Base-by-base conservation (phyloP, 2,797 vertebrate species). In the Coregonus ussuriensis region DNA sequence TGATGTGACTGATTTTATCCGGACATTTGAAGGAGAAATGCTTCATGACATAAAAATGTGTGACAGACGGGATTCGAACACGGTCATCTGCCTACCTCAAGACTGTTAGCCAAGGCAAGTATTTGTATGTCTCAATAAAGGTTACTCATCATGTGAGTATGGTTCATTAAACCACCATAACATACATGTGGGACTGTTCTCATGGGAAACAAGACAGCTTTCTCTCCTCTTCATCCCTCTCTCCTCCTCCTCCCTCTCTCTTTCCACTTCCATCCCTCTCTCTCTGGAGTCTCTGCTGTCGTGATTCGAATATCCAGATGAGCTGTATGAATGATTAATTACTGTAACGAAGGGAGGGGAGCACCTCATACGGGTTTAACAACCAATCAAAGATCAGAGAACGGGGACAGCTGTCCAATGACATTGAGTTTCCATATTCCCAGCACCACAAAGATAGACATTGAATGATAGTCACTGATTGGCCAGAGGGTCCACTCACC, bases 301-400 rank as follows among this genome's bases (percentile, higher is more conserved):
- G n/a, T 41, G 5, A 87, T 78, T 72, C 75, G 56, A 76, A 86
- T 81, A 84, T 87, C 84, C 82, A 87, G 82, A 88, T 89, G n/a
- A 72, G 31, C 33, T 72, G 78, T 80, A 81, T 72, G 62, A 77
- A 86, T 82, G 75, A 74, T 41, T 84, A 76, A 84, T 83, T 74
- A 35, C 75, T 75, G 52, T 74, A 82, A 80, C 63, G 31, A 81
- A 52, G 3, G 70, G 31, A 77, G 25, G 29, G 59, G 53, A 41
- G 25, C 76, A 54, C 37, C 29, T 5, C 4, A 52, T 52, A 74
- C 72, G 74, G 7, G n/a, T n/a, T 65, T 41, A 65, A n/a, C 25
- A 52, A 25, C 74, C 47, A 68, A 68, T 41, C 65, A 67, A 3
- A 67, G 14, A 68, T n/a, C 65, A 31, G 25, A 62, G 33, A 16